Percentiles rank a stretch among this genome's conserved stretches.
Evolutionary conservation across 2,888 invertebrate genomes (phyloP).

Genomic region (Drosophila peninsularis): DNA sequence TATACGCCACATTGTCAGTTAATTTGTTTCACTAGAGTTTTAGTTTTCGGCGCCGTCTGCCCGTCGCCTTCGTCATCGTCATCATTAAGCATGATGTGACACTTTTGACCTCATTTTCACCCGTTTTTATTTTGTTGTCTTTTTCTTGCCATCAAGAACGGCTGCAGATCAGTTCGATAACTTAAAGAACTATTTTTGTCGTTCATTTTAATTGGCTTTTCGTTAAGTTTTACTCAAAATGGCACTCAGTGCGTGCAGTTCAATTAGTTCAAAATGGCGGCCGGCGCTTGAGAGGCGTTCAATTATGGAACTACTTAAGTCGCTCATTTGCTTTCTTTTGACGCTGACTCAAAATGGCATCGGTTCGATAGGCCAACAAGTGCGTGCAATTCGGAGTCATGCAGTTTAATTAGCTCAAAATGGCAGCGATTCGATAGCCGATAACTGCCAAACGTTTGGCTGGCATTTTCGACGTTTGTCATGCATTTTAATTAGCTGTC

Average conservation of each 20-base stretch:
- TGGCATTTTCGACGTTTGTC: slow-evolving; percentile 29
- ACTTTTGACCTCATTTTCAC: slow-evolving; percentile 77
- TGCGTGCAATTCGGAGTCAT: slow-evolving; percentile 7
- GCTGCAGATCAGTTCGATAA: slow-evolving; percentile 7
- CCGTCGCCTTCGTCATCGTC: slow-evolving; percentile 57
- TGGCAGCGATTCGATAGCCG: slow-evolving; percentile 54
- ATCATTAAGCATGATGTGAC: slow-evolving; percentile 83
- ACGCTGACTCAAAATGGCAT: not conserved
- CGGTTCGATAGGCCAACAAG: not conserved
- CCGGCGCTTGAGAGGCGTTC: not conserved
- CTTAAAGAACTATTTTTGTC: not conserved
- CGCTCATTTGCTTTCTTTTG: slow-evolving; percentile 1
- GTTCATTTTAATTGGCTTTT: slow-evolving; percentile 13
- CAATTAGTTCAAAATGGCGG: slow-evolving; percentile 8
- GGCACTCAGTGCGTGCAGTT: not conserved
- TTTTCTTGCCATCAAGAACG: slow-evolving; percentile 10
- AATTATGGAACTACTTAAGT: not conserved
- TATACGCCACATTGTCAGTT: slow-evolving; percentile 73
- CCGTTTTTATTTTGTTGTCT: not conserved
- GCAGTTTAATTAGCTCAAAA: slow-evolving; percentile 6
- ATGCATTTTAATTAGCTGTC: slow-evolving; percentile 46
- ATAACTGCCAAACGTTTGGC: slow-evolving; percentile 31
- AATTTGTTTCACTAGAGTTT: slow-evolving; percentile 58
- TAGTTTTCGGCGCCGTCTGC: slow-evolving; percentile 48
- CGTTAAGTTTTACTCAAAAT: slow-evolving; percentile 5